Evolutionary conservation across 1,140 invertebrate species (phyloP).

Genomic region (Drosophila grimshawi): DNA sequence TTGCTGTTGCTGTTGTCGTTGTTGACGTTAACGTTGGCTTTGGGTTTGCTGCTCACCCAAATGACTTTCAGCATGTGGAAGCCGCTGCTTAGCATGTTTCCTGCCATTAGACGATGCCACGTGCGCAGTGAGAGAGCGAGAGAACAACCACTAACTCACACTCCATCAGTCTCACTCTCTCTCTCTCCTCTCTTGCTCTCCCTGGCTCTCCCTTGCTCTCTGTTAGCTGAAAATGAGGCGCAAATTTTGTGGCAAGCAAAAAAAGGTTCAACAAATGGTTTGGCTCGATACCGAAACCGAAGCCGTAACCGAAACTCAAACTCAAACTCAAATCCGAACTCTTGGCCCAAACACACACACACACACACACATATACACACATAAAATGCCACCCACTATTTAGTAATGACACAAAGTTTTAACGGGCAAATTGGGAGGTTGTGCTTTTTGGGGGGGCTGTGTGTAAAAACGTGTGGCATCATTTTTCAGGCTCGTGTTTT

Average conservation of each 20-base stretch:
- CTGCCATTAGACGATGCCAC: slow-evolving; percentile 71
- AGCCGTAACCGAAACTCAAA: slow-evolving; percentile 41
- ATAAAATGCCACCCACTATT: slow-evolving; percentile 53
- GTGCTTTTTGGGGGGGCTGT: slow-evolving; percentile 1
- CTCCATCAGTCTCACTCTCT: slow-evolving; percentile 3
- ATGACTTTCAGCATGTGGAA: slow-evolving; percentile 80
- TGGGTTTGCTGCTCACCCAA: slow-evolving; percentile 62
- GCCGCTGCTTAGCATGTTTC: slow-evolving; percentile 78
- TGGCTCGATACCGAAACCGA: slow-evolving; percentile 62
- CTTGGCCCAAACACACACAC: not conserved
- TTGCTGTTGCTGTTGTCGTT: slow-evolving; percentile 12
- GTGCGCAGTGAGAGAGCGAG: slow-evolving; percentile 58
- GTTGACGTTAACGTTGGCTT: slow-evolving; percentile 33
- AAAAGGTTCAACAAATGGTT: slow-evolving; percentile 82
- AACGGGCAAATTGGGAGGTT: not conserved
- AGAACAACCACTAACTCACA: slow-evolving; percentile 5
- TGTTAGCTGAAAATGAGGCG: slow-evolving; percentile 68
- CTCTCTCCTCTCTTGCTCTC: slow-evolving; percentile 12
- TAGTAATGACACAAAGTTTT: slow-evolving; percentile 73
- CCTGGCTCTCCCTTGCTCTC: not conserved
- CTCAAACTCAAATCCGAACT: not conserved
- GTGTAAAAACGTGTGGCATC: slow-evolving; percentile 57
- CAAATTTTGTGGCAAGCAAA: slow-evolving; percentile 73
- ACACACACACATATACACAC: not conserved
- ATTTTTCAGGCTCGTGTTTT: slow-evolving; percentile 50